These are phyloP conservation scores for Odontesthes bonariensis DNA, from an alignment of 2,113 vertebrate genomes.

Conservation along the genomic window DNA sequence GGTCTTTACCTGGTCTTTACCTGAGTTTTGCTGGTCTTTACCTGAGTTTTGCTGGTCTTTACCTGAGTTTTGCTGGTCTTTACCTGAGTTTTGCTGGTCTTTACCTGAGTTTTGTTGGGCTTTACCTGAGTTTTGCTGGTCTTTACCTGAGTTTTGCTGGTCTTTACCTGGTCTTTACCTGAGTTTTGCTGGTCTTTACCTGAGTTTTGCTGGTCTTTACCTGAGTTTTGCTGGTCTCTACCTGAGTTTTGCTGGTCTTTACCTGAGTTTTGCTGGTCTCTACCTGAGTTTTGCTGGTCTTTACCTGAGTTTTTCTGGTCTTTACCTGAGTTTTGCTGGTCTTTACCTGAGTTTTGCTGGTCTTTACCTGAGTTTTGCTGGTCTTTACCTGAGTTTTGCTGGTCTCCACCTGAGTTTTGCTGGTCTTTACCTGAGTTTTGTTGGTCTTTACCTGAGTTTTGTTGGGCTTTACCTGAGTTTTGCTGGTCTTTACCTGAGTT, in stretches of 20 bases:
- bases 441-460: constrained; percentile 82
- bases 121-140: constrained; percentile 81
- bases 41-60: constrained; percentile 62
- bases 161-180: constrained; percentile 73
- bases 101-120: constrained; percentile 71
- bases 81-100: constrained; percentile 67
- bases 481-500: constrained; percentile 82
- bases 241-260: constrained; percentile 62
- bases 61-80: constrained; percentile 78
- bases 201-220: constrained; percentile 46
- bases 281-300: constrained; percentile 67
- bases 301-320: constrained; percentile 71
- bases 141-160: constrained; percentile 69
- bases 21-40: constrained; percentile 79
- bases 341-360: constrained; percentile 69
- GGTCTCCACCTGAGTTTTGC: constrained; percentile 81
- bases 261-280: constrained; percentile 78
- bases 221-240: constrained; percentile 79
- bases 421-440: constrained; percentile 58
- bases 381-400: constrained; percentile 67
- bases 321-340: constrained; percentile 81
- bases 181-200: constrained; percentile 81
- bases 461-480: constrained; percentile 50
- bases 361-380: constrained; percentile 83
- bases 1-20: no score